These are phyloP conservation scores for Camarhynchus parvulus DNA, from an alignment of 2,113 vertebrate species.

Conservation along the genomic window DNA sequence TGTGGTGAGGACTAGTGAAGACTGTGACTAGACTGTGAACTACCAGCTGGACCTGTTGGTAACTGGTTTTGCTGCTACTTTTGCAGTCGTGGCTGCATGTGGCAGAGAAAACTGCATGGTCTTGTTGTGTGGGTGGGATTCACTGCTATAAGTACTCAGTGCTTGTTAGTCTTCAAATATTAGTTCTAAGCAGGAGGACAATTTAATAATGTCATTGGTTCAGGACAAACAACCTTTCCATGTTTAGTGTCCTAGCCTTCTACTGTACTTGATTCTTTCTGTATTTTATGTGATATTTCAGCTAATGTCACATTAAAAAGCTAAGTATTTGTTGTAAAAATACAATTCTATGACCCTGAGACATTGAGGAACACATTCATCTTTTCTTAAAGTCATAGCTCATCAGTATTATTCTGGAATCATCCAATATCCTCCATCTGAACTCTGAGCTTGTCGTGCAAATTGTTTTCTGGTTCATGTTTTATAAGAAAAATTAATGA, in stretches of 20 bases:
- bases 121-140: neutral
- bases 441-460: neutral
- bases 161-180: neutral
- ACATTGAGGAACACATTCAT: neutral
- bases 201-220: neutral
- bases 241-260: neutral
- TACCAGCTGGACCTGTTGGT: neutral
- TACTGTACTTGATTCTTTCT: neutral
- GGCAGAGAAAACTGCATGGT: neutral
- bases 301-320: neutral
- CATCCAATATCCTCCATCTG: neutral
- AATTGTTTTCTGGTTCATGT: neutral
- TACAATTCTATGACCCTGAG: neutral
- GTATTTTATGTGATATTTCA: neutral
- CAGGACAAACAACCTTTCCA: neutral
- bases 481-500: neutral
- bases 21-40: neutral
- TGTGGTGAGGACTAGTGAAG: neutral
- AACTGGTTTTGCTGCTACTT: neutral
- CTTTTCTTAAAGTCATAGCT: neutral
- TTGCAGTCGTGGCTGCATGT: neutral
- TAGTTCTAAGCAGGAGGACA: neutral
- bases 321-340: neutral
- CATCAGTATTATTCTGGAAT: neutral
- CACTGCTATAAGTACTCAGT: accelerated